phyloP scores from a whole-genome alignment of 2,113 vertebrate genomes.

The Poeciliopsis prolifica region DNA sequence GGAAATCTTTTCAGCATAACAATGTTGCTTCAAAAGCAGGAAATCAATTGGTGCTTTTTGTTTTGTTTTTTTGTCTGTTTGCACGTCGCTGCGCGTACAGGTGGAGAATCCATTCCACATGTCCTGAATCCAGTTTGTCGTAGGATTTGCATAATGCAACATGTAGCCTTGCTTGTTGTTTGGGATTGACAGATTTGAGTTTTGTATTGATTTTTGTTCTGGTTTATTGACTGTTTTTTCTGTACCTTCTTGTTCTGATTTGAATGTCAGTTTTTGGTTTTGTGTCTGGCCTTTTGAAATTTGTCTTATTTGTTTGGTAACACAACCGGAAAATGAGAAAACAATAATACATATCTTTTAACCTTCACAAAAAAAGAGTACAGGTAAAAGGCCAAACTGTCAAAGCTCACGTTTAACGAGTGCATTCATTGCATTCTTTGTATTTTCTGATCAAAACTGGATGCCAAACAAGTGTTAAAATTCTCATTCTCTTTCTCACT shows the following conservation, averaged over 20 bases:
- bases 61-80: background rate
- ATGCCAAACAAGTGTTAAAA: too few species aligned
- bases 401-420: too few species aligned
- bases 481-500: too few species aligned
- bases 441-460: too few species aligned
- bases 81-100: background rate
- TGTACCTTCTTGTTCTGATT: background rate
- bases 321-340: background rate
- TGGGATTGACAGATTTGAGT: background rate
- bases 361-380: too few species aligned
- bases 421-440: too few species aligned
- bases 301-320: background rate
- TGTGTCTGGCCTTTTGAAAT: background rate
- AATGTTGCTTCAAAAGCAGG: slow-evolving; percentile 36
- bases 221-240: background rate
- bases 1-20: slow-evolving; percentile 41
- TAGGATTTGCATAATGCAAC: background rate
- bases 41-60: slow-evolving; percentile 35
- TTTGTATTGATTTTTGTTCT: background rate
- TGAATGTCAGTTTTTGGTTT: background rate
- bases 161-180: background rate
- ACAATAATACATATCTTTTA: too few species aligned
- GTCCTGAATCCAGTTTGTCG: background rate
- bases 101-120: slow-evolving; percentile 8
- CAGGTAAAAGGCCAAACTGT: too few species aligned